Conservation (phyloP, 2,797 vertebrate species). For the Pachyuromys duprasi region DNA sequence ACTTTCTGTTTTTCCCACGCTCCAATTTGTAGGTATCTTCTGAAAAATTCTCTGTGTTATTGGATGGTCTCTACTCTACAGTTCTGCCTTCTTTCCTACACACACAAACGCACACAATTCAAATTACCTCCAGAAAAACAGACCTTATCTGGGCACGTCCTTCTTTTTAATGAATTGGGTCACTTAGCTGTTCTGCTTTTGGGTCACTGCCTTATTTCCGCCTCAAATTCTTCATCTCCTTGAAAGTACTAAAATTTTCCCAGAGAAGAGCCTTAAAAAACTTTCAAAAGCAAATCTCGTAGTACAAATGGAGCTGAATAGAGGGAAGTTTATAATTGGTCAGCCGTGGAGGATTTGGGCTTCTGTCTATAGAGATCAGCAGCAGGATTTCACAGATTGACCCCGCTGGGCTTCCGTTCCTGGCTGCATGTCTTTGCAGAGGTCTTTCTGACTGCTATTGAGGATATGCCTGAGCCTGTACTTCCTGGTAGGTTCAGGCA, state of each 20-base stretch:
- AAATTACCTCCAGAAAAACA: conserved; percentile 70
- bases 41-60: conserved; percentile 1
- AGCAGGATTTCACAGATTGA: conserved; percentile 65
- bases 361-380: conserved; percentile 59
- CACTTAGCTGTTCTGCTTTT: conserved; percentile 65
- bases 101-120: not conserved
- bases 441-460: conserved; percentile 32
- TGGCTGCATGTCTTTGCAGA: conserved; percentile 46
- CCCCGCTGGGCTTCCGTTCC: conserved; percentile 52
- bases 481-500: not conserved
- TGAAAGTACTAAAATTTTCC: conserved; percentile 71
- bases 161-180: conserved; percentile 76
- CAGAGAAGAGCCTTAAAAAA: conserved; percentile 70
- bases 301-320: conserved; percentile 72
- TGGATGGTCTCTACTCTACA: not conserved
- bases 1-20: not conserved
- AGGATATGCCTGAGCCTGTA: conserved; percentile 1
- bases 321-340: conserved; percentile 65
- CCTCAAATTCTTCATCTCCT: conserved; percentile 67
- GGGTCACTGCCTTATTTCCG: conserved; percentile 72
- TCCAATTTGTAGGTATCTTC: not conserved
- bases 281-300: conserved; percentile 70
- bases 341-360: conserved; percentile 47
- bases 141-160: conserved; percentile 4
- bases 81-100: not conserved